Base-by-base conservation (phyloP, 2,797 vertebrate genomes). In the Arnoldichthys spilopterus region DNA sequence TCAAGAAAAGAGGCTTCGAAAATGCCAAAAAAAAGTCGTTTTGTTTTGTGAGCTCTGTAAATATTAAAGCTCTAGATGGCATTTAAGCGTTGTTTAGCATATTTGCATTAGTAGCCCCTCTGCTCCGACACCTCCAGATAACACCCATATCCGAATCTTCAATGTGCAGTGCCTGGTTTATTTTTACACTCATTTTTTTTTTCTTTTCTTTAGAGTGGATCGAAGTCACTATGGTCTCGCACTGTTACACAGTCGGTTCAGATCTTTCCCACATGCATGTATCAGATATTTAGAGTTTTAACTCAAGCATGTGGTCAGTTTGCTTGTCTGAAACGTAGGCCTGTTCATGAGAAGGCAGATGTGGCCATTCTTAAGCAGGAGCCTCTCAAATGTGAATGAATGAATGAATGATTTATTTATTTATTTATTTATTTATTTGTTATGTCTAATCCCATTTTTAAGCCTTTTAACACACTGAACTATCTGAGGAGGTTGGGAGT, bases 81-180 rank as follows among this genome's bases (percentile, higher is more conserved):
- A 15, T 26, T 45, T 67, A 11, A 51, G 45, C 45, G 16, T 51
- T 53, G 30, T 51, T 11, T 11, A 18, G 5, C 47, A 6, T 47
- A 20, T 53, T n/a, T 13, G 9, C 40, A 16, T 73, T 73, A 61
- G 54, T 20, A 15, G 30, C 61, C 53, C 53, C 20, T 51, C 43
- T 68, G 15, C 6, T 68, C 62, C 40, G 45, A 62, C 51, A 59
- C 22, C 72, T 74, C 58, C 74, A 26, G 22, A 32, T 56, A 40
- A 71, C 22, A 40, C n/a, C 49, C 37, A 64, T 62, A 30, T 75
- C 49, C 26, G 47, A 58, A n/a, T 61, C 16, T 70, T n/a, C 70
- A 51, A 62, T 53, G n/a, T 61, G 15, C 53, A 26, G 81, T 78
- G 67, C 67, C 76, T 64, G 51, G 51, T 76, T 63, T 67, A n/a